Evolutionary conservation across 1,140 invertebrate genomes (phyloP).

Genomic region (Drosophila biarmipes): DNA sequence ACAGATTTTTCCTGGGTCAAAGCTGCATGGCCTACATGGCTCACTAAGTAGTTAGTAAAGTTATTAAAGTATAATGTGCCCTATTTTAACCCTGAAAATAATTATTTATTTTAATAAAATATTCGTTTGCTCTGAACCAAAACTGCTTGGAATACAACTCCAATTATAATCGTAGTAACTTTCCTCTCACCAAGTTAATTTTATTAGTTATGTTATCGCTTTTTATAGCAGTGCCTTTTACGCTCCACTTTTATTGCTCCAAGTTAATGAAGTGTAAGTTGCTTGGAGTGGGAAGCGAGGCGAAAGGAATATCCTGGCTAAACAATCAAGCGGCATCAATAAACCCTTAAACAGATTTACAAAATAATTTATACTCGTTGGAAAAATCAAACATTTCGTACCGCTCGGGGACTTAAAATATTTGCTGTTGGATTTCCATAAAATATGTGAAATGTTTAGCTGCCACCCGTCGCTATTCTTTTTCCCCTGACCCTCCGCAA

Average conservation of each 20-base stretch:
- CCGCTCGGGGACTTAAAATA: conserved; percentile 1
- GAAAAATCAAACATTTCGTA: conserved; percentile 5
- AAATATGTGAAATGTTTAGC: conserved; percentile 23
- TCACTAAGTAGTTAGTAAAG: too few relatives aligned
- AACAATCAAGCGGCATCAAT: conserved; percentile 37
- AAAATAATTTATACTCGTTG: conserved; percentile 10
- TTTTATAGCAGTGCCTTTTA: background rate
- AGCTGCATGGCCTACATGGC: too few relatives aligned
- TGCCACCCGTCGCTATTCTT: conserved; percentile 1
- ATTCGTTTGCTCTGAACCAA: too few relatives aligned
- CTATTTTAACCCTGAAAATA: too few relatives aligned
- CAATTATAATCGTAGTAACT: too few relatives aligned
- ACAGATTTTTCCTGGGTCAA: too few relatives aligned
- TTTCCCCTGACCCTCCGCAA: conserved; percentile 34
- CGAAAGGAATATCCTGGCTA: background rate
- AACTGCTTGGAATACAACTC: too few relatives aligned
- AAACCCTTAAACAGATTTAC: conserved; percentile 33
- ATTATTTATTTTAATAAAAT: too few relatives aligned
- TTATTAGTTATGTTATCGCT: too few relatives aligned
- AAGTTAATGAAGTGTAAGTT: conserved; percentile 31
- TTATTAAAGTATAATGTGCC: too few relatives aligned
- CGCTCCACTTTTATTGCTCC: conserved; percentile 13
- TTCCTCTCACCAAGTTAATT: too few relatives aligned
- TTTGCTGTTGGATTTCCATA: conserved; percentile 32
- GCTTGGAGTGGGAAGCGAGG: too few relatives aligned